Conservation (phyloP, 2,888 invertebrate species). For the Meloe dianella region DNA sequence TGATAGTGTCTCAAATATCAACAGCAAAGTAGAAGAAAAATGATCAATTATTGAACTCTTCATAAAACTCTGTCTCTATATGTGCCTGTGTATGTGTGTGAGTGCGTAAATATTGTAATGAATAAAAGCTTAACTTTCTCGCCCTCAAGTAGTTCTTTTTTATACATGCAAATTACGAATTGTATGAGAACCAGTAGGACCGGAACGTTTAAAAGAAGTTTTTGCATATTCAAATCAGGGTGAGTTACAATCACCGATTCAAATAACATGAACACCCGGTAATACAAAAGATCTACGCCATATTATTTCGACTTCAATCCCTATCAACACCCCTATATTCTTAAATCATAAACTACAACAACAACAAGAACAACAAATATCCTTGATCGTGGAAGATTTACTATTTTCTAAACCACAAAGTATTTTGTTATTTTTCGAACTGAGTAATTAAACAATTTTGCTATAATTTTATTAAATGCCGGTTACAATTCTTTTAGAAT, state of each 20-base stretch:
- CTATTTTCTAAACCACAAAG: too few species aligned
- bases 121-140: slow-evolving; percentile 3
- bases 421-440: not conserved
- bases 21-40: not conserved
- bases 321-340: not conserved
- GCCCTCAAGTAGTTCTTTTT: not conserved
- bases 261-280: slow-evolving; percentile 31
- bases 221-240: slow-evolving; percentile 26
- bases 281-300: not conserved
- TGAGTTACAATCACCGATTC: slow-evolving; percentile 24
- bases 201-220: slow-evolving; percentile 19
- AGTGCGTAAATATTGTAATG: too few species aligned
- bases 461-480: slow-evolving; percentile 13
- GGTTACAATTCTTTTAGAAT: slow-evolving; percentile 14
- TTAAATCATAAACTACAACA: not conserved
- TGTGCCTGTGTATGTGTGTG: too few species aligned
- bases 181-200: slow-evolving; percentile 24
- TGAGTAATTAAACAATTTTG: slow-evolving; percentile 17
- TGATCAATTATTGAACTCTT: not conserved
- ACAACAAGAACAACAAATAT: too few species aligned
- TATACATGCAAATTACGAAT: slow-evolving; percentile 16
- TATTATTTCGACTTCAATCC: not conserved
- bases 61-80: not conserved
- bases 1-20: too few species aligned
- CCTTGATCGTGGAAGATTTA: not conserved